Conservation (phyloP, 2,113 vertebrate species). For the Chroicocephalus ridibundus region DNA sequence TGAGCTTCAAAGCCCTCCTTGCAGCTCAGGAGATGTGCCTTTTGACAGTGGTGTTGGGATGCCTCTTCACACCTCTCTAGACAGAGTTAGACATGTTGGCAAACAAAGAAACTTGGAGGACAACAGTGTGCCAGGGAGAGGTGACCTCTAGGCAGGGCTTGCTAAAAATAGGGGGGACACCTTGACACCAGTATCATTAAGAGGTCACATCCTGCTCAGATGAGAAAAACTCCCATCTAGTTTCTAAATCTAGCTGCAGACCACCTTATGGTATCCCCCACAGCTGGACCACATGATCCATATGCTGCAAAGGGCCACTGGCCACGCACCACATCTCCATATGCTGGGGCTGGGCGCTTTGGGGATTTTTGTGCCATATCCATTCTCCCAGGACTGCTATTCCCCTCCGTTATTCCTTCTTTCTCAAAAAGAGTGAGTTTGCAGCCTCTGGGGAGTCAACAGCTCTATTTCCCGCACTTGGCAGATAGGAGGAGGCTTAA, state of each 20-base stretch:
- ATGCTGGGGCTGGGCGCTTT: fast-evolving
- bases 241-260: background rate
- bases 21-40: background rate
- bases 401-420: background rate
- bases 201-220: background rate
- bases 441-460: background rate
- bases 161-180: background rate
- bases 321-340: background rate
- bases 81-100: background rate
- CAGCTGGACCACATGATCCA: background rate
- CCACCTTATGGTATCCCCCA: background rate
- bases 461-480: background rate
- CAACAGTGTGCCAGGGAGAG: background rate
- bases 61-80: background rate
- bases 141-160: background rate
- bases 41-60: background rate
- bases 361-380: background rate
- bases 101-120: background rate
- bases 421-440: background rate
- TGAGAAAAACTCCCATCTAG: background rate
- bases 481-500: background rate
- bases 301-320: background rate
- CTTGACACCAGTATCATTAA: background rate
- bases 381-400: background rate
- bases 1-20: background rate